Conservation (phyloP, 2,888 invertebrate species). For the Troides oblongomaculatus region DNA sequence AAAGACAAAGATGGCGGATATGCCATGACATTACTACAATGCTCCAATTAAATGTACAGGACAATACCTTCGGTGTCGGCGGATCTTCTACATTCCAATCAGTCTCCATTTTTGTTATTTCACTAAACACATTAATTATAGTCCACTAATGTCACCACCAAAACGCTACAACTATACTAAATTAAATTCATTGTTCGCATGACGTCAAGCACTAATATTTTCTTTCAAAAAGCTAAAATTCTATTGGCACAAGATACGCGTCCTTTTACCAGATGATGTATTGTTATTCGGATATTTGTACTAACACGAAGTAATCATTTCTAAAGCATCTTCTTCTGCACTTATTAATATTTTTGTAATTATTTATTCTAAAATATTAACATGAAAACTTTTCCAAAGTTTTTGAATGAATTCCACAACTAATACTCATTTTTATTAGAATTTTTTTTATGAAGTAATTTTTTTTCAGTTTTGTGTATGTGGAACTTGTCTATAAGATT, state of each 20-base stretch:
- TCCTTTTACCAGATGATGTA: conserved; percentile 33
- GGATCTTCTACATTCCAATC: conserved; percentile 92
- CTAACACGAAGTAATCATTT: background rate
- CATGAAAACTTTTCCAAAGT: background rate
- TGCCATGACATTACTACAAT: conserved; percentile 66
- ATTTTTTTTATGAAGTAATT: too few species aligned
- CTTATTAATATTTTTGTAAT: too few species aligned
- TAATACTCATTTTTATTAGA: too few species aligned
- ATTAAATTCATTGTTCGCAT: conserved; percentile 65
- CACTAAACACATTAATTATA: conserved; percentile 75
- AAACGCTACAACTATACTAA: conserved; percentile 65
- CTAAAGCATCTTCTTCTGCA: background rate
- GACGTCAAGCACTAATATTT: conserved; percentile 67
- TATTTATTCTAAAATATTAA: too few species aligned
- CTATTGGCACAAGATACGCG: conserved; percentile 35
- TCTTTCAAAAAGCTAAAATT: conserved; percentile 32
- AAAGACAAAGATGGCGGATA: conserved; percentile 73
- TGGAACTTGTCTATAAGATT: too few species aligned
- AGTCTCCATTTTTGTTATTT: conserved; percentile 94
- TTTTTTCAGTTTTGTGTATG: too few species aligned
- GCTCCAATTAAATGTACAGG: conserved; percentile 60
- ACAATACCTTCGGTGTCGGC: conserved; percentile 69
- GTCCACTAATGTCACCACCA: conserved; percentile 64
- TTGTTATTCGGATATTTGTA: conserved; percentile 27
- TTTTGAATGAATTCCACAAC: background rate